These are phyloP conservation scores for Calephelis virginiensis DNA, from an alignment of 1,140 invertebrate genomes.

Conservation along the genomic window DNA sequence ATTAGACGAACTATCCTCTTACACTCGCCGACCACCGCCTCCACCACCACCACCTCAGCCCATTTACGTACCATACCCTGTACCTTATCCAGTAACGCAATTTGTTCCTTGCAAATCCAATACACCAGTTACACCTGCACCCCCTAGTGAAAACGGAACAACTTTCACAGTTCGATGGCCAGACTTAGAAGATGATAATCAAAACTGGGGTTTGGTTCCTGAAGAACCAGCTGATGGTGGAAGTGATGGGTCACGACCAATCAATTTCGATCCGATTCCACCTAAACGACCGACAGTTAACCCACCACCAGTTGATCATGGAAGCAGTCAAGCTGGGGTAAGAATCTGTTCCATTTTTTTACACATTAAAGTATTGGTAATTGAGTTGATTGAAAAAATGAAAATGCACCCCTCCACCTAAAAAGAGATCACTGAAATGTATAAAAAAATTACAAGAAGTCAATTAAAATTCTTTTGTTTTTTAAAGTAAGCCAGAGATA, in stretches of 20 bases:
- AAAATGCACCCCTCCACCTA: too few relatives aligned
- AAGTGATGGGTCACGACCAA: conserved; percentile 34
- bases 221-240: conserved; percentile 17
- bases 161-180: conserved; percentile 23
- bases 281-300: conserved; percentile 1
- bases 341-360: conserved; percentile 14
- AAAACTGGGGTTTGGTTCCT: conserved; percentile 30
- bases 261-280: conserved; percentile 28
- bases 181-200: conserved; percentile 34
- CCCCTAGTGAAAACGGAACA: conserved; percentile 4
- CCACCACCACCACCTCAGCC: conserved; percentile 50
- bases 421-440: too few relatives aligned
- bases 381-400: too few relatives aligned
- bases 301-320: conserved; percentile 38
- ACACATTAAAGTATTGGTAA: too few relatives aligned
- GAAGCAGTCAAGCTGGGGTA: conserved; percentile 40
- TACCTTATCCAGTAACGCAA: conserved; percentile 34
- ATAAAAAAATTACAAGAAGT: too few relatives aligned
- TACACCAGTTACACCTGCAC: conserved; percentile 5
- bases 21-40: conserved; percentile 36
- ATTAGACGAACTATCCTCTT: conserved; percentile 48
- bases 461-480: too few relatives aligned
- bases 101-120: conserved; percentile 8
- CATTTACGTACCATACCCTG: conserved; percentile 52
- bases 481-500: too few relatives aligned